Conservation (phyloP, 2,888 invertebrate species). For the Caenorhabditis sulstoni region DNA sequence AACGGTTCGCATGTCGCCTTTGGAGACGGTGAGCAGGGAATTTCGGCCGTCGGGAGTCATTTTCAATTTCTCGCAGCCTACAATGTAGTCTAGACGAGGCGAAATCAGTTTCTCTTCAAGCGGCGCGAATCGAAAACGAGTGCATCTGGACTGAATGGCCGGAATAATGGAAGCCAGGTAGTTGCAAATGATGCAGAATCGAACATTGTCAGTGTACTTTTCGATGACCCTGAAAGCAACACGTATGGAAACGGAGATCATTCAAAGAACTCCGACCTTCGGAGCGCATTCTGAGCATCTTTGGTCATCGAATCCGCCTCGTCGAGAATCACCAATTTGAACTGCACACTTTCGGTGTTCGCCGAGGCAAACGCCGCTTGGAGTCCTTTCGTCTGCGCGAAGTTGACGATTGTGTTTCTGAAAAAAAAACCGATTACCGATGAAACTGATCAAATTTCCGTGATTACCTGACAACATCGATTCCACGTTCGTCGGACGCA, state of each 20-base stretch:
- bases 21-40: conserved; percentile 91
- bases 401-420: conserved; percentile 64
- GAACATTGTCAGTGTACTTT: conserved; percentile 97
- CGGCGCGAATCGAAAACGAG: conserved; percentile 79
- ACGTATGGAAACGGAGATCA: no score
- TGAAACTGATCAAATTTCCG: not conserved
- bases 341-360: conserved; percentile 9
- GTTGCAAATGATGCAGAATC: conserved; percentile 99
- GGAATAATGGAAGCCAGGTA: conserved; percentile 98
- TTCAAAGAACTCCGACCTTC: no score
- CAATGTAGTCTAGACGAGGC: conserved; percentile 90
- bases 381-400: conserved; percentile 86
- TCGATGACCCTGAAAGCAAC: conserved; percentile 88
- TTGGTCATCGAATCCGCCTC: conserved; percentile 99
- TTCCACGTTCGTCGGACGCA: conserved; percentile 97
- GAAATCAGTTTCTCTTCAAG: conserved; percentile 88
- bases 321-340: conserved; percentile 95
- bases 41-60: conserved; percentile 89
- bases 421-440: not conserved
- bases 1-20: conserved; percentile 98
- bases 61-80: conserved; percentile 60
- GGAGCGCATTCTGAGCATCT: conserved; percentile 98
- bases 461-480: conserved; percentile 63
- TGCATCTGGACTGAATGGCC: conserved; percentile 89
- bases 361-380: conserved; percentile 81